phyloP scores from a whole-genome alignment of 2,797 vertebrate species.

The Enteromius argenteus region DNA sequence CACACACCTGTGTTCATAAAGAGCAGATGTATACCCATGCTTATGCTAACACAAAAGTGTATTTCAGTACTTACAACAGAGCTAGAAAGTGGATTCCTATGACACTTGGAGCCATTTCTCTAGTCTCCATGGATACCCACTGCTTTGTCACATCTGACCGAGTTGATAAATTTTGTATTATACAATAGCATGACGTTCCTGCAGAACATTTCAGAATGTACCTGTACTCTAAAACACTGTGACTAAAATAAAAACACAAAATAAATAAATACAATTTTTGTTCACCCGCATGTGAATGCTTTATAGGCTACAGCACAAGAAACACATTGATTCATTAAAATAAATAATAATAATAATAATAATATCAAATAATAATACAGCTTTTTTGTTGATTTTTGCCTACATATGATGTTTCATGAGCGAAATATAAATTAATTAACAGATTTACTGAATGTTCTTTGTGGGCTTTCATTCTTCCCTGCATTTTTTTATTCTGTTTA shows the following conservation, averaged over 20 bases:
- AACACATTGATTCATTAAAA: not conserved
- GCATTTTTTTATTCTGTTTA: not conserved
- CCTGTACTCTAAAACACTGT: not conserved
- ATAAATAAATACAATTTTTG: not conserved
- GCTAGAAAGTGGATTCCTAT: not conserved
- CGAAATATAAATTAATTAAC: not conserved
- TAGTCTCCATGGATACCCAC: constrained; percentile 10
- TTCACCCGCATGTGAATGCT: not conserved
- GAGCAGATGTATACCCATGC: not conserved
- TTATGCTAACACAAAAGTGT: not conserved
- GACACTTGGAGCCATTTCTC: constrained; percentile 12
- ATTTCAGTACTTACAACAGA: not conserved
- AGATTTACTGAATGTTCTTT: not conserved
- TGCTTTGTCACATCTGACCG: constrained; percentile 1
- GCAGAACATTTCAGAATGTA: not conserved
- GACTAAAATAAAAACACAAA: not conserved
- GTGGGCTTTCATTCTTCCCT: not conserved
- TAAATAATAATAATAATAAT: not conserved
- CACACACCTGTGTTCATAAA: constrained; percentile 5
- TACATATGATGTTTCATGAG: not conserved
- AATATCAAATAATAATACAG: too few relatives aligned
- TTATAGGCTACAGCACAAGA: not conserved
- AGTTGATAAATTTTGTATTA: not conserved
- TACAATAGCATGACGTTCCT: constrained; percentile 4
- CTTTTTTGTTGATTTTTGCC: too few relatives aligned